Evolutionary conservation across 2,113 vertebrate genomes (phyloP).

Genomic region (Gopherus evgoodei): DNA sequence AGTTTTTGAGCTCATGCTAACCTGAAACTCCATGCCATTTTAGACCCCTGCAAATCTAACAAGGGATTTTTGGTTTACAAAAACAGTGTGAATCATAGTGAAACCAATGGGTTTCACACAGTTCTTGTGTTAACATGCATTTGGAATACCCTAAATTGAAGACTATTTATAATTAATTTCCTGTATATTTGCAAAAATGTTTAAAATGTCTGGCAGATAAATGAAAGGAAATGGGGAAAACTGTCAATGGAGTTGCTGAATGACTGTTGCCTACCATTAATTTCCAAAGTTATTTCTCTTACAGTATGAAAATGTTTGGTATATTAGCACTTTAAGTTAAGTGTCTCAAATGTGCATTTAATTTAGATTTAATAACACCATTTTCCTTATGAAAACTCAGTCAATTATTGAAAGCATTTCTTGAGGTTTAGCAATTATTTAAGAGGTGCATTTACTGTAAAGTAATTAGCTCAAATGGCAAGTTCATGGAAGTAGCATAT

Average conservation of each 20-base stretch:
- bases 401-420: slow-evolving; percentile 84
- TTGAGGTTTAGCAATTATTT: slow-evolving; percentile 84
- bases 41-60: fast-evolving
- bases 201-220: fast-evolving
- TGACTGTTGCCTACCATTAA: slow-evolving; percentile 36
- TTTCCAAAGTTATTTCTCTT: slow-evolving; percentile 60
- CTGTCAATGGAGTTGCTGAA: neutral
- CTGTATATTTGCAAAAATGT: neutral
- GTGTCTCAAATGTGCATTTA: slow-evolving; percentile 80
- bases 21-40: fast-evolving
- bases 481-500: slow-evolving; percentile 68
- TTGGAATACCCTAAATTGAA: fast-evolving
- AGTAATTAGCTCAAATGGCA: slow-evolving; percentile 79
- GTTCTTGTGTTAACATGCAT: fast-evolving
- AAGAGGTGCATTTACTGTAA: slow-evolving; percentile 80
- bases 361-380: slow-evolving; percentile 83
- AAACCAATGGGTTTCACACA: neutral
- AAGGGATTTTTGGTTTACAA: fast-evolving
- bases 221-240: neutral
- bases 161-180: fast-evolving
- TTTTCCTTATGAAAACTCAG: slow-evolving; percentile 79
- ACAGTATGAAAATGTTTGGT: slow-evolving; percentile 29
- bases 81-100: fast-evolving
- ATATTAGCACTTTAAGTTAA: slow-evolving; percentile 74
- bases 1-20: neutral